Evolutionary conservation across 1,140 invertebrate genomes (phyloP), one percentile per base, ranked within the genome.

Genomic region (Zaprionus nigranus): DNA sequence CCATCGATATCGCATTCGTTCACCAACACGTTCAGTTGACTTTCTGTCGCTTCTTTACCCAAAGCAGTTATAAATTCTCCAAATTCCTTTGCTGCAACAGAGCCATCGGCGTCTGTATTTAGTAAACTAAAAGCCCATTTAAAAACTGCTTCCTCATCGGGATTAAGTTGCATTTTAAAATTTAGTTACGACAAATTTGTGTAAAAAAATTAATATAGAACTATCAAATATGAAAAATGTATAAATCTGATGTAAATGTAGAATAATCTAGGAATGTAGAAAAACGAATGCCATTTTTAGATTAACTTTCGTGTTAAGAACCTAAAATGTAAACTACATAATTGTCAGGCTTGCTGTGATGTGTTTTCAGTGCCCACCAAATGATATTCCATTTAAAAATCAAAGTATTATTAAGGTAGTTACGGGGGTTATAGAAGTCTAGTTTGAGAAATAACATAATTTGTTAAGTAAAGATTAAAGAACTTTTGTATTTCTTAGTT

Each of bases 71-170:
- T 99, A 51, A 99, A 98, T 84, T 98, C 97, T 70, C 97, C 96
- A 56, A 99, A 93, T 91, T 99, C 98, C 74, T 96, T 95, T 5
- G 96, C 96, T 92, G 97, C 94, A 1, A 98, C 97, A 83, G 98
- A 97, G 82, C 98, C 97, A 93, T 98, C 97, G 93, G 97, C 97
- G 92, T 98, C 97, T 1, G 28, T 22, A 15, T 49, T 57, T 1
- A 71, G 13, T 20, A 71, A 9, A 5, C 9, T 2, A 34, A 61
- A 69, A 2, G 57, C 58, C 63, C 54, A 57, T 2, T 20, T 12
- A 34, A 66, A 66, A 7, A 6, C 3, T 0, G 22, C 26, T 3
- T 15, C 30, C 13, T 66, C 36, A 0, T 66, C 36, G 1, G 43
- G 24, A 22, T 24, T 43, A 4, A 66, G 11, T 46, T 66, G 53